Percentiles rank a stretch among this genome's conserved stretches.
Conservation (phyloP, 92 coral and sea anemone genomes). For the Metridium senile region DNA sequence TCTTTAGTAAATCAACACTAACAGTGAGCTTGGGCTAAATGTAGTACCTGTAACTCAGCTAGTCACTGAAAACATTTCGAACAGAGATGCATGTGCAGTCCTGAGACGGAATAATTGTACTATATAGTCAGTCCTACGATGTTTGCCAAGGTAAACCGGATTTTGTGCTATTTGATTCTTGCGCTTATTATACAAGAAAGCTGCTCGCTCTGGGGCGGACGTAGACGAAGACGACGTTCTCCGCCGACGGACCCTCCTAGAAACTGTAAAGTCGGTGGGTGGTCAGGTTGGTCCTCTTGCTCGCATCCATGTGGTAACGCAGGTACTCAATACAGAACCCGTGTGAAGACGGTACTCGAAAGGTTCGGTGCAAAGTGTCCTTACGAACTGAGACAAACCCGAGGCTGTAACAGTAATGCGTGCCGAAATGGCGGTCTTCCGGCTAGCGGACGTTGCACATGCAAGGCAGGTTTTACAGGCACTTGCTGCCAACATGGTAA, state of each 20-base stretch:
- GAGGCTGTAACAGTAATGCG: conserved; percentile 46
- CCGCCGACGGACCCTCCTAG: conserved; percentile 65
- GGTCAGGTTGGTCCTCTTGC: conserved; percentile 65
- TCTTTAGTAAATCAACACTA: no score
- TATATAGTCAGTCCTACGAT: no score
- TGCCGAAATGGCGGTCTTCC: conserved; percentile 44
- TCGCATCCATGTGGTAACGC: conserved; percentile 58
- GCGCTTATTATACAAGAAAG: no score
- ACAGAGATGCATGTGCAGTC: no score
- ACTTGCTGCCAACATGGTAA: conserved; percentile 62
- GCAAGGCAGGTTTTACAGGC: conserved; percentile 45
- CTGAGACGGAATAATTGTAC: no score
- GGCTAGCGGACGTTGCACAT: conserved; percentile 32
- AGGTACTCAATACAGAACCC: no score
- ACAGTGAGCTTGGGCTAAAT: no score
- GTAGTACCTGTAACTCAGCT: no score
- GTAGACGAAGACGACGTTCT: conserved; percentile 68
- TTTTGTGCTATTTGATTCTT: no score
- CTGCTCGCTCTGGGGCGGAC: background rate
- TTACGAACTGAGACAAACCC: conserved; percentile 12
- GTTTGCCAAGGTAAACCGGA: no score
- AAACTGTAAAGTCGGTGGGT: conserved; percentile 51
- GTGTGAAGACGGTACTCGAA: conserved; percentile 23
- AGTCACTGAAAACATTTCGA: no score
- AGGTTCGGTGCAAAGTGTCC: conserved; percentile 59